Evolutionary conservation across 2,888 invertebrate genomes (phyloP).

Genomic region (Dolichomitus sp.): DNA sequence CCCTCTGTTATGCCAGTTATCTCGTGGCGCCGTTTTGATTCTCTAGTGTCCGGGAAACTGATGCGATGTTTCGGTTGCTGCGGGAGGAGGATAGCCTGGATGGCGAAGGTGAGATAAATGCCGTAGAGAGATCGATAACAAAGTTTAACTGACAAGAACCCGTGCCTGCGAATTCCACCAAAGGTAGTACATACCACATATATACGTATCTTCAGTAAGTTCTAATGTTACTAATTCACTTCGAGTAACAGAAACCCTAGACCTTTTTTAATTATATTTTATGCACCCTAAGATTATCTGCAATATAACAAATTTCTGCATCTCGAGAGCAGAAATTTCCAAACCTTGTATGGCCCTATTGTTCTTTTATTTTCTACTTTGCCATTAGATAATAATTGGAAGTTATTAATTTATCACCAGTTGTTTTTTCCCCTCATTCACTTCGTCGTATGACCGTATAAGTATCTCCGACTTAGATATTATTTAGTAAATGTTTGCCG

Average conservation of each 20-base stretch:
- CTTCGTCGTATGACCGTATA: too few relatives aligned
- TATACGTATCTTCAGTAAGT: neutral
- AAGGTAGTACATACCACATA: neutral
- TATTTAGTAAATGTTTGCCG: too few relatives aligned
- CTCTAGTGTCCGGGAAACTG: conserved; percentile 45
- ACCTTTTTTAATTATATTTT: neutral
- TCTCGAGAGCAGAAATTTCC: too few relatives aligned
- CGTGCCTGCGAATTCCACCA: neutral
- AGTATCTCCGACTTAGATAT: too few relatives aligned
- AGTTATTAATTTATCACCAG: too few relatives aligned
- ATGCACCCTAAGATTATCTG: neutral
- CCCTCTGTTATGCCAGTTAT: conserved; percentile 66
- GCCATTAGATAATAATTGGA: too few relatives aligned
- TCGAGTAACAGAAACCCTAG: neutral
- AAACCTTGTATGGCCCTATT: too few relatives aligned
- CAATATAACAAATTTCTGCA: neutral
- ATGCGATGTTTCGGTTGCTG: conserved; percentile 24
- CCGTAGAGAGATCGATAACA: conserved; percentile 46
- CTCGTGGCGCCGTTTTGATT: conserved; percentile 60
- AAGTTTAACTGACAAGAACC: conserved; percentile 26
- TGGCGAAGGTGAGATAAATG: conserved; percentile 36
- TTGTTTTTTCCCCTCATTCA: too few relatives aligned
- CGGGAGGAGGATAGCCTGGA: conserved; percentile 14
- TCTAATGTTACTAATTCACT: neutral
- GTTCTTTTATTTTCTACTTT: too few relatives aligned